Base-by-base conservation (phyloP, 1,140 invertebrate species). In the Archivesica marissinica region DNA sequence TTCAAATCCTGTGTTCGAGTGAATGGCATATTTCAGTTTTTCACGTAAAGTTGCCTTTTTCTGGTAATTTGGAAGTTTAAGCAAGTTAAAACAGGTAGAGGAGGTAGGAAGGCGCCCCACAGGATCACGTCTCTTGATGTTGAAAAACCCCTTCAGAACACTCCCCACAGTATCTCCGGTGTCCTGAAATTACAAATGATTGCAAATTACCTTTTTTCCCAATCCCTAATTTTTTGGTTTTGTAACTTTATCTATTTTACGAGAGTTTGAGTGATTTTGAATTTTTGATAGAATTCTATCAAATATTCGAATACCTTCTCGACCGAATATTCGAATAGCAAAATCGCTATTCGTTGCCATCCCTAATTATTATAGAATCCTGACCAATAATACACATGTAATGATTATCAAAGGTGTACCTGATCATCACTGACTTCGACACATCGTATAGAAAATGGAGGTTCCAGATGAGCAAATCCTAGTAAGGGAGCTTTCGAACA, bases 391-490 rank as follows among this genome's bases (percentile, higher is more conserved):
- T n/a, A n/a, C n/a, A n/a, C n/a, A n/a, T n/a, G n/a, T n/a, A n/a
- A n/a, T n/a, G n/a, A n/a, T n/a, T n/a, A n/a, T n/a, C n/a, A 54
- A 54, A 59, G 79, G 64, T 79, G 54, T 87, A 95, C 95, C 95
- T 99, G 98, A 93, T 99, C 99, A 93, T 99, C 99, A 33, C 97
- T 97, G 64, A 99, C 98, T 96, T 99, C 99, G 4, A 99, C 98
- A 95, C 99, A 99, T 83, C 99, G 96, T 91, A 99, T 99, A 0
- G 99, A 99, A 95, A 99, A 99, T 17, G 98, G 98, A 4, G 99
- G 99, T 93, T 99, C 99, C 41, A 99, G 95, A 94, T 99, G 97
- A 17, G 98, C 97, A 95, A 99, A 99, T 2, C 99, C 99, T 17
- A 99, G 94, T 15, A 99, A 95, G 39, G 99, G 99, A 3, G 99